A percentile compares a stretch with the other conserved stretches of the same genome.
Conservation (phyloP, 2,113 vertebrate species). For the Oxyruncus cristatus region DNA sequence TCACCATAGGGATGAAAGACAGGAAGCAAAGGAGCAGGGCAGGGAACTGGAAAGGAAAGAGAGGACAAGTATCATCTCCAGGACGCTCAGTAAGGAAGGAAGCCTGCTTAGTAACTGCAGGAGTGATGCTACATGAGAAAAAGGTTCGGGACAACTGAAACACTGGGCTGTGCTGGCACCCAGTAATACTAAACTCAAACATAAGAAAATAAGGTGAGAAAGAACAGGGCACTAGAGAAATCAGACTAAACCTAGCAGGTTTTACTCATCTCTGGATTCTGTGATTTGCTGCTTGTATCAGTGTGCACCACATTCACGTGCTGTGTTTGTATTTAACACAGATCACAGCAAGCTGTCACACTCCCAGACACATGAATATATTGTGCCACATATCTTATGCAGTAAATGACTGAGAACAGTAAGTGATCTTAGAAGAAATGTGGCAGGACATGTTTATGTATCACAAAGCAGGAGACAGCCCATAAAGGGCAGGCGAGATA, state of each 20-base stretch:
- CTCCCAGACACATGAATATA: constrained; percentile 3
- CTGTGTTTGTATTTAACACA: constrained; percentile 37
- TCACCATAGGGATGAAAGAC: neutral
- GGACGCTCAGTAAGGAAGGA: neutral
- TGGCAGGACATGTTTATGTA: constrained; percentile 22
- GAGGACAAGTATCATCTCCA: neutral
- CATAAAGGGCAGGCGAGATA: constrained; percentile 21
- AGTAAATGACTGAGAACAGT: constrained; percentile 25
- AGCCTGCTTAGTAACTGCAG: neutral
- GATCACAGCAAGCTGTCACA: constrained; percentile 24
- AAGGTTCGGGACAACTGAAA: neutral
- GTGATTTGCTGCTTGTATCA: neutral
- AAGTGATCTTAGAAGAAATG: constrained; percentile 44
- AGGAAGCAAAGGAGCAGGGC: neutral
- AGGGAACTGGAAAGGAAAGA: neutral
- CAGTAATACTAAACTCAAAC: neutral
- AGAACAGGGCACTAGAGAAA: neutral
- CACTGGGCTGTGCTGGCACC: neutral
- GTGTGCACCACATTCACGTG: neutral
- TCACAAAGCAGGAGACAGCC: constrained; percentile 31
- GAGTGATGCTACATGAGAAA: neutral
- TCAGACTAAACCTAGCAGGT: neutral
- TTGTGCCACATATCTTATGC: neutral
- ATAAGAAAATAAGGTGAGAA: neutral
- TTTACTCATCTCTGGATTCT: neutral